Evolutionary conservation across 2,888 invertebrate species (phyloP).

Genomic region (Nomada ruficornis): DNA sequence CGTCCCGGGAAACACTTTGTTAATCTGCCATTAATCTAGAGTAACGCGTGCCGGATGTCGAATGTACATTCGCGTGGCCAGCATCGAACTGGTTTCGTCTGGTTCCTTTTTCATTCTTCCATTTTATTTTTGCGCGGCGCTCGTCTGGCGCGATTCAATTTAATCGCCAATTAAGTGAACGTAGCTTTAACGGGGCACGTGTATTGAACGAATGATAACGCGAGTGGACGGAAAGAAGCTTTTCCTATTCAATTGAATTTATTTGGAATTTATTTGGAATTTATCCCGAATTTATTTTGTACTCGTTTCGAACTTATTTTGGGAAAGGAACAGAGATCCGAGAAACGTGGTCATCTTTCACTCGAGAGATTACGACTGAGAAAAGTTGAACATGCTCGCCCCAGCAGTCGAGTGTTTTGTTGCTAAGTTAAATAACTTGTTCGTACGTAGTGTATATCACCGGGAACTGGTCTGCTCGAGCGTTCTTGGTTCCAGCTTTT

Average conservation of each 20-base stretch:
- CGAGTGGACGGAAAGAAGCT: too few species aligned
- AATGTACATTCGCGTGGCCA: conserved; percentile 32
- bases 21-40: conserved; percentile 63
- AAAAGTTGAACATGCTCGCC: neutral
- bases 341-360: neutral
- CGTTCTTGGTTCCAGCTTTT: conserved; percentile 9
- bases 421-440: conserved; percentile 16
- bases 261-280: too few species aligned
- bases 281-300: too few species aligned
- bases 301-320: too few species aligned
- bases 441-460: neutral
- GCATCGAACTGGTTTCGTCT: neutral
- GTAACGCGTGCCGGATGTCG: conserved; percentile 23
- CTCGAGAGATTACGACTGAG: neutral
- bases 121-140: neutral
- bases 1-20: conserved; percentile 51
- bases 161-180: too few species aligned
- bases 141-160: neutral
- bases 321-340: too few species aligned
- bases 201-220: too few species aligned
- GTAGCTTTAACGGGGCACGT: too few species aligned
- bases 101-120: neutral
- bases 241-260: too few species aligned
- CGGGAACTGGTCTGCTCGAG: conserved; percentile 1
- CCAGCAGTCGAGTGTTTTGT: neutral